Percentiles rank a stretch among this genome's conserved stretches.
Conservation (phyloP, 1,140 invertebrate genomes). For the Pentalonia nigronervosa region DNA sequence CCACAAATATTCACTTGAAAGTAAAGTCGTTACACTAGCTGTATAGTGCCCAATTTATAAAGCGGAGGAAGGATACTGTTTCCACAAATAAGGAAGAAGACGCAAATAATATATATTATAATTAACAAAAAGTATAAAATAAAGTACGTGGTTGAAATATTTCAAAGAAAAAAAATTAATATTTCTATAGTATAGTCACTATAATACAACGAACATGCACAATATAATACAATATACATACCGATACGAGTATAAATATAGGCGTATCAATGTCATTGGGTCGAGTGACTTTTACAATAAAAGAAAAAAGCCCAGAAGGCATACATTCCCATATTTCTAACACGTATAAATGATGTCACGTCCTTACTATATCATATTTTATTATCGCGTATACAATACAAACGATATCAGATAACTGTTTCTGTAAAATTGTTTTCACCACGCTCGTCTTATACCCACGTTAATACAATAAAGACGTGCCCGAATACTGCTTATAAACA, state of each 20-base stretch:
- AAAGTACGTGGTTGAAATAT: not conserved
- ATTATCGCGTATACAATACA: not conserved
- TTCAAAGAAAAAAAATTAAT: not conserved
- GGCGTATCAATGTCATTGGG: not conserved
- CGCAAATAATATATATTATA: not conserved
- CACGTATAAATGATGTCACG: not conserved
- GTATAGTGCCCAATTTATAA: not conserved
- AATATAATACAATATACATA: not conserved
- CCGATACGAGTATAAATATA: not conserved
- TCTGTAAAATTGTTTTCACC: conserved; percentile 4
- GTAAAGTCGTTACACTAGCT: no score
- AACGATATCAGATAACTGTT: not conserved
- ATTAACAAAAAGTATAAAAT: not conserved
- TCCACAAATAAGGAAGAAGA: not conserved
- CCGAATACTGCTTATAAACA: not conserved
- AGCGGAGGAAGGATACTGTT: not conserved
- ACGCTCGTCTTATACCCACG: not conserved
- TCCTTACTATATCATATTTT: conserved; percentile 9
- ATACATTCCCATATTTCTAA: not conserved
- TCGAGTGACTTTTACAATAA: not conserved
- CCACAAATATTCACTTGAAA: no score
- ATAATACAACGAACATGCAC: not conserved
- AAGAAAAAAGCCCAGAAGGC: not conserved
- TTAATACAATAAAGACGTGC: not conserved
- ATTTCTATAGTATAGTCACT: not conserved